Evolutionary conservation across 2,888 invertebrate genomes (phyloP).

Genomic region (Meiosimyza platycephala): DNA sequence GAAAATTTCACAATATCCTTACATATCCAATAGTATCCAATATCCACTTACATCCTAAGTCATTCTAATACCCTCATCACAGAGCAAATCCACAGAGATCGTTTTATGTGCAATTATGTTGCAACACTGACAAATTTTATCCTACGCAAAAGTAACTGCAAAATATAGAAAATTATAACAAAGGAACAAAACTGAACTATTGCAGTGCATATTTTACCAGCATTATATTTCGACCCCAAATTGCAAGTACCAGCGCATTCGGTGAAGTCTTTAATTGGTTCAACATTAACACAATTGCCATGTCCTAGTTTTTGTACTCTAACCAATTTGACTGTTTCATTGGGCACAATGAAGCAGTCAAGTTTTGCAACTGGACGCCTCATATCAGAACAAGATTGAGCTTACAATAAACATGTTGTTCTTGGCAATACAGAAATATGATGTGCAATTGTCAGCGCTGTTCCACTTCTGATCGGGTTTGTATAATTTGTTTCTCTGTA

Average conservation of each 20-base stretch:
- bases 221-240: constrained; percentile 77
- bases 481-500: constrained; percentile 63
- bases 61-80: constrained; percentile 66
- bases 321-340: constrained; percentile 73
- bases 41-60: constrained; percentile 36
- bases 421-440: constrained; percentile 69
- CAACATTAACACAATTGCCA: constrained; percentile 75
- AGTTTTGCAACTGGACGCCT: too few species aligned
- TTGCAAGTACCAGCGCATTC: constrained; percentile 79
- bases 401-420: constrained; percentile 70
- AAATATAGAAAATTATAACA: too few species aligned
- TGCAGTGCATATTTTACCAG: constrained; percentile 41
- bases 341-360: constrained; percentile 22
- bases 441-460: constrained; percentile 75
- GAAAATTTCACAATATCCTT: too few species aligned
- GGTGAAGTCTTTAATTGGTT: constrained; percentile 72
- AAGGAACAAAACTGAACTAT: too few species aligned
- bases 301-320: constrained; percentile 67
- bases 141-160: constrained; percentile 70
- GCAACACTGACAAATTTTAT: constrained; percentile 73
- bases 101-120: constrained; percentile 62
- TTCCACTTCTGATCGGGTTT: constrained; percentile 72
- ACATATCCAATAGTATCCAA: too few species aligned
- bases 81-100: constrained; percentile 64
- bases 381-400: constrained; percentile 74